Evolutionary conservation across 2,113 vertebrate genomes (phyloP).

Genomic region (Thalassarche chlororhynchos): DNA sequence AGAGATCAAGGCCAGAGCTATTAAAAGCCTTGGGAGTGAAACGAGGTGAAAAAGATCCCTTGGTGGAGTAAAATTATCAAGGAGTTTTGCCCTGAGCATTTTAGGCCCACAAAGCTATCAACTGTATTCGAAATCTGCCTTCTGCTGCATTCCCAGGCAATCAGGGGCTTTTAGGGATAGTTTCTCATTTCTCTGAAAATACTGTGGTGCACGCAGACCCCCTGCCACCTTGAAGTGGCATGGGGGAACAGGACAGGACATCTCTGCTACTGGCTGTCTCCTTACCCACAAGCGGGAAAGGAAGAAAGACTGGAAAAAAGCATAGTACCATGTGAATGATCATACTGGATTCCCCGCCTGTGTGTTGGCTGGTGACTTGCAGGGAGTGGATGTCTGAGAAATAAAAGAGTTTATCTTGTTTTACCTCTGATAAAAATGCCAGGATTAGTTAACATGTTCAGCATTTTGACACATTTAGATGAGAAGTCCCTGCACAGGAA

Average conservation of each 20-base stretch:
- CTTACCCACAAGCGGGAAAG: neutral
- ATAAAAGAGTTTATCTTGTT: neutral
- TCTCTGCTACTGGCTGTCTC: neutral
- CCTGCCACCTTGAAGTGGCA: neutral
- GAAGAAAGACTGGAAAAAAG: neutral
- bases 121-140: neutral
- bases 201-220: neutral
- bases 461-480: neutral
- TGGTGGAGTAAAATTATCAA: neutral
- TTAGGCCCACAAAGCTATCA: neutral
- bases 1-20: conserved; percentile 15
- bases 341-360: neutral
- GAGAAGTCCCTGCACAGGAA: neutral
- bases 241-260: neutral
- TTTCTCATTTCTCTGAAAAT: neutral
- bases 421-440: neutral
- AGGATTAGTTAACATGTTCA: neutral
- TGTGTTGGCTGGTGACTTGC: neutral
- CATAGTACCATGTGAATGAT: neutral
- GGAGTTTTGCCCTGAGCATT: neutral
- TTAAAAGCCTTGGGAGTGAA: conserved; percentile 1
- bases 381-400: neutral
- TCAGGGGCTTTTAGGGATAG: neutral
- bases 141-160: neutral
- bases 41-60: neutral